Conservation (phyloP, 2,797 vertebrate species). For the Coendou prehensilis region DNA sequence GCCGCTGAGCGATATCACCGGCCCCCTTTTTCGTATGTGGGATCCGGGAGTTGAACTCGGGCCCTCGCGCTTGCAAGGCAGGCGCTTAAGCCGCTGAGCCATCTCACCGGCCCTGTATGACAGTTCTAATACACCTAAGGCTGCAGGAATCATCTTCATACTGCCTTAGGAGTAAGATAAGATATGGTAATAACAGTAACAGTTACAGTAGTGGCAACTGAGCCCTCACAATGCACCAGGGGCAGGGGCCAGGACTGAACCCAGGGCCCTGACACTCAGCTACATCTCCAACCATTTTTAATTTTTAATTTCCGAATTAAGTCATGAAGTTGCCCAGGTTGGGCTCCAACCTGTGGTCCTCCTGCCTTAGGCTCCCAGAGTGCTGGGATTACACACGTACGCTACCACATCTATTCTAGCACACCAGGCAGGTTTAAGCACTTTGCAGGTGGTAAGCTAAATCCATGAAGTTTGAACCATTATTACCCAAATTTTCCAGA, state of each 20-base stretch:
- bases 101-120: too few relatives aligned
- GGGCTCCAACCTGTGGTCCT: neutral
- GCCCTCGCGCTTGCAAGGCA: too few relatives aligned
- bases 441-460: neutral
- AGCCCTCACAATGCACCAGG: neutral
- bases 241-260: neutral
- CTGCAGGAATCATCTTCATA: neutral
- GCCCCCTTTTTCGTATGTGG: too few relatives aligned
- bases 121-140: too few relatives aligned
- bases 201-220: neutral
- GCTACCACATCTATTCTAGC: neutral
- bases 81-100: too few relatives aligned
- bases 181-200: fast-evolving
- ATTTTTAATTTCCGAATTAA: neutral
- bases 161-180: neutral
- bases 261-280: neutral
- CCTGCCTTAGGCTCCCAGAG: neutral
- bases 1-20: too few relatives aligned
- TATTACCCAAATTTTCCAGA: neutral
- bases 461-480: neutral
- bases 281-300: neutral
- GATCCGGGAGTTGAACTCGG: too few relatives aligned
- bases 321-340: neutral
- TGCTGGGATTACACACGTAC: neutral
- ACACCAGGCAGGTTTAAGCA: neutral